Conservation (phyloP, 35 echinoderm and acorn worm species). For the Acanthaster planci region DNA sequence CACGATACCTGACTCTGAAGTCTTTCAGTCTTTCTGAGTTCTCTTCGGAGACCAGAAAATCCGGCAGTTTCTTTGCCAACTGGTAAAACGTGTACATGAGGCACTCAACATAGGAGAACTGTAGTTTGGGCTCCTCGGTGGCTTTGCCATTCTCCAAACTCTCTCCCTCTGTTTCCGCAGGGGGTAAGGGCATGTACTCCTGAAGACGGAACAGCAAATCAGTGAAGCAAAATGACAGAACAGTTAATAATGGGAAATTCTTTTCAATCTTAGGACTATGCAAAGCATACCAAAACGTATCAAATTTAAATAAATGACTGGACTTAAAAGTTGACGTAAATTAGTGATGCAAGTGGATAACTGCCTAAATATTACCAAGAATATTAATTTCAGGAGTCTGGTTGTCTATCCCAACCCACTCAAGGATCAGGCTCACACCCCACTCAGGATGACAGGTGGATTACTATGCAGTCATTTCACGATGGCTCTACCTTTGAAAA, state of each 20-base stretch:
- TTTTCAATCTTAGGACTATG: not conserved
- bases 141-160: slow-evolving; percentile 40
- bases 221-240: not conserved
- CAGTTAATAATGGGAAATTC: not conserved
- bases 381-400: too few species aligned
- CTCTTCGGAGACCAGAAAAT: slow-evolving; percentile 81
- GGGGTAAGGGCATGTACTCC: slow-evolving; percentile 96
- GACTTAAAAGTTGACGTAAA: too few species aligned
- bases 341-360: too few species aligned
- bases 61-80: slow-evolving; percentile 73
- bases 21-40: slow-evolving; percentile 89
- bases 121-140: slow-evolving; percentile 77
- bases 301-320: not conserved
- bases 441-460: too few species aligned
- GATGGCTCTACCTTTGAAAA: too few species aligned
- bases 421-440: too few species aligned
- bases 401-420: too few species aligned
- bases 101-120: slow-evolving; percentile 96
- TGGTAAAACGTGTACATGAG: slow-evolving; percentile 96
- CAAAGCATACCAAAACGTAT: not conserved
- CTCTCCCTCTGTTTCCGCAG: slow-evolving; percentile 54
- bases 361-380: too few species aligned
- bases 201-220: slow-evolving; percentile 1
- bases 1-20: slow-evolving; percentile 92
- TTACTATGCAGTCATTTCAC: too few species aligned